Conservation (phyloP, 2,888 invertebrate species). For the Sinelater perroti region DNA sequence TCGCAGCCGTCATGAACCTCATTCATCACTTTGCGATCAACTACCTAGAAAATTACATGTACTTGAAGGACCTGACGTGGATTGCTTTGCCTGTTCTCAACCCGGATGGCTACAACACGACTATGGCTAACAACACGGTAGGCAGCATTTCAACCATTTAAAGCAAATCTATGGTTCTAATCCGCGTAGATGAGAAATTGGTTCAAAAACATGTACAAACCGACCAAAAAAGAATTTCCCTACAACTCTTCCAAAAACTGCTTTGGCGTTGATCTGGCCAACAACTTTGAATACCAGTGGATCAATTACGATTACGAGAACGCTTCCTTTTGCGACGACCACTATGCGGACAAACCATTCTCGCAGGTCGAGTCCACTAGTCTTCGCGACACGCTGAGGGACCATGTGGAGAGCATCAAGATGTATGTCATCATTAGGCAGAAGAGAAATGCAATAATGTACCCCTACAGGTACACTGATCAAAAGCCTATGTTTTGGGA, state of each 20-base stretch:
- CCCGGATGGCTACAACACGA: slow-evolving; percentile 13
- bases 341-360: slow-evolving; percentile 9
- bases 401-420: background rate
- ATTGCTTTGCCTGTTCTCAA: slow-evolving; percentile 12
- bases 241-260: too few relatives aligned
- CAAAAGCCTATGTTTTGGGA: background rate
- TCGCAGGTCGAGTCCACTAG: background rate
- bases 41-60: background rate
- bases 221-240: too few relatives aligned
- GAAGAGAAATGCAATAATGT: background rate
- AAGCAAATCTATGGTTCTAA: background rate
- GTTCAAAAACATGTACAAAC: slow-evolving; percentile 1
- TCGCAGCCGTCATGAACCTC: slow-evolving; percentile 6
- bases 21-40: background rate
- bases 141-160: background rate
- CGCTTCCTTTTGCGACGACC: background rate
- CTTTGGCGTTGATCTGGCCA: slow-evolving; percentile 7
- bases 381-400: slow-evolving; percentile 4
- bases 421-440: slow-evolving; percentile 6
- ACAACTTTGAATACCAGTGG: slow-evolving; percentile 19
- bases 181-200: slow-evolving; percentile 12
- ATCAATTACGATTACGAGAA: background rate
- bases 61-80: background rate
- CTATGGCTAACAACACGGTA: background rate
- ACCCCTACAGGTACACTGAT: background rate